Evolutionary conservation across 2,888 invertebrate genomes (phyloP), one percentile per base, ranked within the genome.

Genomic region (Margaritifera margaritifera): DNA sequence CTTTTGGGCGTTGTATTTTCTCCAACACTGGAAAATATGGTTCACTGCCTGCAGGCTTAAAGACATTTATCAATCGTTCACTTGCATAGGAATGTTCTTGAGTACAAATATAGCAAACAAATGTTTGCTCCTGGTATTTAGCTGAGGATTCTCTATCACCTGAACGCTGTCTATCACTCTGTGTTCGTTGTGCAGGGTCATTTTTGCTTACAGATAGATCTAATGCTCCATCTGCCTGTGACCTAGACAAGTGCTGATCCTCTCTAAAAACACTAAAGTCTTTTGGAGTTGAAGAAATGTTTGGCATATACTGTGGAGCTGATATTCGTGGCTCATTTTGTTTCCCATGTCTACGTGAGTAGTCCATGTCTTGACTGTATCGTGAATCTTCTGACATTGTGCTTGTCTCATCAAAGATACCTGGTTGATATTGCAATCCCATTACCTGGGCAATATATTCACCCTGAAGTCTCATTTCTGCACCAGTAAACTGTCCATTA

Each of bases 361-460:
- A 57, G 27, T 58, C 42, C 42, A 42, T 42, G 42, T 42, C 42
- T 42, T 42, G 42, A 42, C 42, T 42, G 42, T 42, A 42, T 42
- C 42, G 42, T 42, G 42, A 42, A 42, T 42, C 42, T 42, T 42
- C 42, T 15, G 42, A 42, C 42, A 42, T 42, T 42, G 42, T 42
- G 42, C 42, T 42, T 42, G 42, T 42, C 42, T 42, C 42, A 6
- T 75, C 75, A 66, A 69, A 72, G 20, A 64, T 31, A 24, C 81
- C 80, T 19, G 85, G 83, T 59, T 86, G 84, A 72, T 87, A 86
- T 69, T 87, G 86, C 27, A 89, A 73, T 1, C 90, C 90, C 82
- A 96, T 92, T 82, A 96, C 93, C 88, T 96, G 96, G 31, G 96
- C 95, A 64, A 96, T 96, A 91, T 96, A 97, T 90, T 97, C 97